phyloP scores from a whole-genome alignment of 2,888 invertebrate species.

The Pyrrhia umbra region DNA sequence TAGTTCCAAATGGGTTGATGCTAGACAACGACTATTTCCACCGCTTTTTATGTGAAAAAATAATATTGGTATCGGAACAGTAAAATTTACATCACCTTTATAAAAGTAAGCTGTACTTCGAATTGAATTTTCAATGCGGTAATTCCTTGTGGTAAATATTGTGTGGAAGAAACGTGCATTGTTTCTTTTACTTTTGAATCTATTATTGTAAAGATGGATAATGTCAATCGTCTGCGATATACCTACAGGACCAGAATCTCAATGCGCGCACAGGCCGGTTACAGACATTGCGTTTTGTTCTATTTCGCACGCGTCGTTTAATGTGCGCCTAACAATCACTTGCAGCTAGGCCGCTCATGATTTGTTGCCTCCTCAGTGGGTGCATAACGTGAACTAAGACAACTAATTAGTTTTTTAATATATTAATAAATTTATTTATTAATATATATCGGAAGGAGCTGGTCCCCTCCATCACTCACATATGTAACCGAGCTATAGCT shows the following conservation, averaged over 20 bases:
- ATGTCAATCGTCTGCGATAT: slow-evolving; percentile 37
- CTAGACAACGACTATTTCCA: slow-evolving; percentile 8
- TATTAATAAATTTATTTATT: neutral
- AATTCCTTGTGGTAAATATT: slow-evolving; percentile 5
- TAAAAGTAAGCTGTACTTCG: neutral
- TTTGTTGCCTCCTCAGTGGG: slow-evolving; percentile 69
- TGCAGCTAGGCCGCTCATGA: slow-evolving; percentile 66
- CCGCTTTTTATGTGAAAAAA: neutral
- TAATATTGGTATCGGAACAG: neutral
- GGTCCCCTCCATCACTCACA: too few relatives aligned
- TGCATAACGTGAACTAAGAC: slow-evolving; percentile 28
- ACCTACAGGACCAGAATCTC: slow-evolving; percentile 60
- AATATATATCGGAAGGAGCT: neutral
- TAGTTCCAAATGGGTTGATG: slow-evolving; percentile 29
- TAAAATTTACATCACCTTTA: neutral
- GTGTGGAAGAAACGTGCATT: neutral
- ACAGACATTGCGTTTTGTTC: slow-evolving; percentile 69
- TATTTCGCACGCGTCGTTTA: slow-evolving; percentile 75
- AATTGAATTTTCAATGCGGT: neutral
- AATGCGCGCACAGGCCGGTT: slow-evolving; percentile 61
- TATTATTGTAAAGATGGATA: slow-evolving; percentile 27
- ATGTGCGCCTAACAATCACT: slow-evolving; percentile 78
- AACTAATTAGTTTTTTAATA: neutral
- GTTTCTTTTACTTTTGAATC: slow-evolving; percentile 7
- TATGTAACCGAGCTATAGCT: too few relatives aligned